Base-by-base conservation (phyloP, 2,113 vertebrate genomes). In the Procapra przewalskii region DNA sequence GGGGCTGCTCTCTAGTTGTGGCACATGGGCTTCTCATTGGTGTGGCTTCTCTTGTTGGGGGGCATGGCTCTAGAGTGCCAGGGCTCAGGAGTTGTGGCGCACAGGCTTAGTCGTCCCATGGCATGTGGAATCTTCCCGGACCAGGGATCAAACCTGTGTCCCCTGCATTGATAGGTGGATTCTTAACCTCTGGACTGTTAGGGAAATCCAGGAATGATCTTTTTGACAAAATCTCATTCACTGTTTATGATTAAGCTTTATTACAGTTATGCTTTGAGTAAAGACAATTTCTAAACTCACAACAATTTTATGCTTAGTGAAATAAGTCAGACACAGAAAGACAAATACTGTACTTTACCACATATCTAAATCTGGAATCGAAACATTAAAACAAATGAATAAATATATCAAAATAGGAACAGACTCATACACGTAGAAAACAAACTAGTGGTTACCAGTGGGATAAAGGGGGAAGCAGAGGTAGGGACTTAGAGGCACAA, bases 1-100 rank as follows among this genome's bases (percentile, higher is more conserved):
- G 12, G 21, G 21, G 21, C 71, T 25, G 1, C 36, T 43, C 21
- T 75, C 36, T 7, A 14, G 36, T 14, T 43, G 36, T 7, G 19
- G 71, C 0, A 6, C 0, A 0, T 43, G 36, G 71, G 7, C 71
- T 14, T 6, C 71, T 43, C 71, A 13, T 0, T 14, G 71, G 10
- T 25, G 21, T 75, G 21, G 67, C 36, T 75, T 6, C 36, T 75
- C 67, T 40, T 36, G 11, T 43, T 43, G 71, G 5, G 5, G 71
- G 43, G 71, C 21, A 2, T 40, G 67, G 36, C 67, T 75, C 21
- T 40, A 13, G 67, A 75, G n/a, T 12, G 36, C 36, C 64, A 6
- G 36, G 71, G 5, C 64, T 43, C 36, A 25, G 71, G 6, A 25
- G 21, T 43, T 75, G 71, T 75, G 71, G 21, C 1, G 0, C 36